Evolutionary conservation across 35 echinoderm and acorn worm species (phyloP).

Genomic region (Diadema setosum): DNA sequence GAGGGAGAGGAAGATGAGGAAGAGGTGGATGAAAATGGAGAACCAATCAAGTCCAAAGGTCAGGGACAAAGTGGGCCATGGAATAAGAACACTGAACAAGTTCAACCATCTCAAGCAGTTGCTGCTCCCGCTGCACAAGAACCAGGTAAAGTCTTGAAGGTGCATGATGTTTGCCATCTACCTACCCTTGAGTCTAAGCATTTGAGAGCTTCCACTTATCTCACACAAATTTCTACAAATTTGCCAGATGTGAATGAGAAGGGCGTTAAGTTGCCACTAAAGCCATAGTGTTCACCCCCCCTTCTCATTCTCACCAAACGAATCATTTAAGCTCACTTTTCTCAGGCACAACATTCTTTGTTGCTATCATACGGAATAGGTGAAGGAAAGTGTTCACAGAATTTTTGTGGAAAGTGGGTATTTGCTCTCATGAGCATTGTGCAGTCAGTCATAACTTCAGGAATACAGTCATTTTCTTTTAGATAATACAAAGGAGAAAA

Average conservation of each 20-base stretch:
- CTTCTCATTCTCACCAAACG: not conserved
- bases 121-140: not conserved
- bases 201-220: not conserved
- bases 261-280: no score
- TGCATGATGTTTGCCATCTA: not conserved
- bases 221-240: not conserved
- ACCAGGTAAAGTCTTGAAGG: not conserved
- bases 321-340: no score
- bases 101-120: not conserved
- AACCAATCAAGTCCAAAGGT: slow-evolving; percentile 63
- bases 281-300: no score
- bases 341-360: no score
- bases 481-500: no score
- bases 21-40: slow-evolving; percentile 78
- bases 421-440: no score
- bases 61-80: slow-evolving; percentile 55
- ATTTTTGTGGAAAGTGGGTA: no score
- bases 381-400: no score
- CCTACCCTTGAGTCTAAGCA: not conserved
- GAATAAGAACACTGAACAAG: slow-evolving; percentile 58
- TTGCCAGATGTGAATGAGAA: not conserved
- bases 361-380: no score
- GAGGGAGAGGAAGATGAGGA: slow-evolving; percentile 68
- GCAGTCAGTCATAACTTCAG: no score
- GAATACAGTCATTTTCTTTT: no score